Base-by-base conservation (phyloP, 2,888 invertebrate species). In the Drosophila ezoana region DNA sequence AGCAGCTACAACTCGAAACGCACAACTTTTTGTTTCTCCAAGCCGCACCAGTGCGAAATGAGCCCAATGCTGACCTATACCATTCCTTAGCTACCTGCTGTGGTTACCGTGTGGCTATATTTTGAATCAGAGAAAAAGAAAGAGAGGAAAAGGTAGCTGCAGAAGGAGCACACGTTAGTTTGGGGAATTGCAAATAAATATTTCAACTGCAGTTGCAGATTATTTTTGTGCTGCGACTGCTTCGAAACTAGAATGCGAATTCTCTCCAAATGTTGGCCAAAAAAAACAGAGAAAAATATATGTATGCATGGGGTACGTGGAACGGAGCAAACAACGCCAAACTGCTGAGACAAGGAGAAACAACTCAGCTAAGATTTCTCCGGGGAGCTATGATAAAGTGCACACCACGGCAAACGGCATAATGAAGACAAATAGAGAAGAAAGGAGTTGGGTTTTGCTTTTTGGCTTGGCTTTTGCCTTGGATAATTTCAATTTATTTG, bases 161-260 rank as follows among this genome's bases (percentile, higher is more conserved):
- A 11, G 53, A 14, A 32, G 63, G 13, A 58, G 53, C 54, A 72
- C 71, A 82, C 81, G 76, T 76, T 76, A 76, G 89, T 86, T 89
- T 82, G 77, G 89, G 89, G 89, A 89, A 84, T 89, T 89, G 84
- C 81, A 89, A 89, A 89, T 89, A 89, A 86, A 89, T 89, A 87
- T 89, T 89, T 87, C 86, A 89, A 80, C 84, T 89, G 84, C 79
- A 89, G 87, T 87, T 87, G 84, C 86, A 84, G 87, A 89, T 84
- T 86, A 87, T 89, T 86, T 84, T 76, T 79, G 72, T 69, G 58
- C 64, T 57, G 53, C 53, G 71, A 73, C 74, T 69, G 67, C 73
- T 64, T 52, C 44, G 20, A 64, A 69, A 81, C 66, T 74, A 41
- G 35, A 43, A 54, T 66, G 52, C 37, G 45, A 68, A 48, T 60